Evolutionary conservation across 2,888 invertebrate genomes (phyloP), one percentile per base, ranked within the genome.

Genomic region (Rotaria socialis): DNA sequence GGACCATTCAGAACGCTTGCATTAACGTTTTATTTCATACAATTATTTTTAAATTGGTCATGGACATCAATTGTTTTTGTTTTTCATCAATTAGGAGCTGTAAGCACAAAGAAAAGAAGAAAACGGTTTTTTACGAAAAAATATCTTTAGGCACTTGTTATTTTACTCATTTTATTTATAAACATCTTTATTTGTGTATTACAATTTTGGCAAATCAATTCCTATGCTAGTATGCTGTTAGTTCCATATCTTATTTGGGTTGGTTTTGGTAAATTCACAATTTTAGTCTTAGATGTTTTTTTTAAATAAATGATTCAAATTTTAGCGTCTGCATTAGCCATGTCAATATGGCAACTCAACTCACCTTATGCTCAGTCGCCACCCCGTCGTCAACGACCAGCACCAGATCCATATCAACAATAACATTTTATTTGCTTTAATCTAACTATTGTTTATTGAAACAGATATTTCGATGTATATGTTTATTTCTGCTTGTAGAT

Each of bases 201-300:
- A 7, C 80, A 80, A 80, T 80, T 80, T 47, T 80, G 80, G 80
- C 80, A 43, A 24, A 80, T 80, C n/a, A 80, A 80, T 80, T 14
- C 43, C 14, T 47, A 43, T 47, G 80, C 80, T 11, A 24, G 43
- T 35, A 47, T 47, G 47, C 43, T 80, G 2, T 4, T 80, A n/a
- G 24, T 80, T 11, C 80, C 80, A 10, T 80, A 80, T 80, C 7
- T 47, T 47, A n/a, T 80, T n/a, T 80, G 80, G 80, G 43, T 80
- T 47, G 80, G 80, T 47, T 80, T 35, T 47, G 67, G 67, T 67
- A 67, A 35, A 27, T 0, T 8, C 19, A 6, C 11, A 10, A 35
- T 0, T 3, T 6, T 35, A 67, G 1, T 35, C 22, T 55, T 55
- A 22, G 2, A 7, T 67, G 14, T 35, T 27, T n/a, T 58, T n/a